Percentiles rank a stretch among this genome's conserved stretches.
Evolutionary conservation across 2,888 invertebrate genomes (phyloP).

Genomic region (Megamerina dolium): DNA sequence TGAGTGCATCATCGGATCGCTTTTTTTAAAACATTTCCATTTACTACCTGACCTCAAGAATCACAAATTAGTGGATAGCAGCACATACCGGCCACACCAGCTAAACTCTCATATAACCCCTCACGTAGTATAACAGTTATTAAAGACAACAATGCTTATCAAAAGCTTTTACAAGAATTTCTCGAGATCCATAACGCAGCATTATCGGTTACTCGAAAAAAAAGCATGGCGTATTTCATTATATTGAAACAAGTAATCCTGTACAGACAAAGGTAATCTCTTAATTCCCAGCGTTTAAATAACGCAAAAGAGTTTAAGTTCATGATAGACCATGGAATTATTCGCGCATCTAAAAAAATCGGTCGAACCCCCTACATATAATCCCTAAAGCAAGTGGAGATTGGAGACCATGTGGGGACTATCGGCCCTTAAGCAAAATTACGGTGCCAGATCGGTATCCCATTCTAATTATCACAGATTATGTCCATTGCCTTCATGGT

Average conservation of each 20-base stretch:
- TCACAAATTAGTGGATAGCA: too few species aligned
- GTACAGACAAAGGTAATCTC: neutral
- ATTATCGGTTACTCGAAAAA: too few species aligned
- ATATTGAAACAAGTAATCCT: too few species aligned
- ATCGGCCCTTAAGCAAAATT: neutral
- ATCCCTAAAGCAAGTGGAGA: neutral
- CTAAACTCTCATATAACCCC: neutral
- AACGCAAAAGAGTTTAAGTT: too few species aligned
- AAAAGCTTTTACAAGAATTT: neutral
- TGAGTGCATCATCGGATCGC: neutral
- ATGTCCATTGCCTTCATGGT: neutral
- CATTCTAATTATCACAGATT: neutral
- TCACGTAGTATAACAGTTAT: too few species aligned
- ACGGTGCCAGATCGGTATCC: neutral
- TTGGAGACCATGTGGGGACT: neutral
- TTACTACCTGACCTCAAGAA: neutral
- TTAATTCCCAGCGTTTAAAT: too few species aligned
- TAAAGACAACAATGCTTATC: neutral
- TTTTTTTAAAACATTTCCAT: conserved; percentile 1
- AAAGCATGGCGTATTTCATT: too few species aligned
- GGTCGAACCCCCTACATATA: neutral
- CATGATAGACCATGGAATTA: neutral
- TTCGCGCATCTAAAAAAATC: too few species aligned
- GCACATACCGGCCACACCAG: neutral
- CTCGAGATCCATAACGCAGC: neutral